Conservation (phyloP, 2,888 invertebrate genomes). For the Dryadula phaetusa region DNA sequence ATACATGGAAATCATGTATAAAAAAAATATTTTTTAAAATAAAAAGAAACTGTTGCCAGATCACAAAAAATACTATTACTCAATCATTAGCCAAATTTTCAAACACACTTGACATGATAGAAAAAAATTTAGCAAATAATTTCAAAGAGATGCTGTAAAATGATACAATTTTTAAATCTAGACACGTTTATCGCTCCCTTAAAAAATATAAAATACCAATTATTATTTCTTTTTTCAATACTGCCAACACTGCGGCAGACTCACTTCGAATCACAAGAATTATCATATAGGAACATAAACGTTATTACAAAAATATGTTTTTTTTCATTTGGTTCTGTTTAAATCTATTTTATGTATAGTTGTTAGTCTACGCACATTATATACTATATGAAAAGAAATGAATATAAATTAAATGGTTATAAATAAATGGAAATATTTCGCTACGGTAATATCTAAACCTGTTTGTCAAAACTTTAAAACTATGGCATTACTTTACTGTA, state of each 20-base stretch:
- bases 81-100: not conserved
- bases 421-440: slow-evolving; percentile 26
- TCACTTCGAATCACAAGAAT: slow-evolving; percentile 55
- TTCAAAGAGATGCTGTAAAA: not conserved
- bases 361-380: slow-evolving; percentile 42
- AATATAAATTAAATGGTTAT: slow-evolving; percentile 38
- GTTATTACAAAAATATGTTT: slow-evolving; percentile 68
- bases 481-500: not conserved
- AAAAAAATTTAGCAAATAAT: not conserved
- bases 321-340: slow-evolving; percentile 64
- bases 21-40: not conserved
- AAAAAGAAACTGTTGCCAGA: not conserved
- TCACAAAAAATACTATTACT: not conserved
- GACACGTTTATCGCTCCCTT: slow-evolving; percentile 25
- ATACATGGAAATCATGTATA: not conserved
- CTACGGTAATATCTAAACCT: slow-evolving; percentile 20
- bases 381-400: slow-evolving; percentile 35
- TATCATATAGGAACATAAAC: slow-evolving; percentile 70
- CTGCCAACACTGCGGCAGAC: slow-evolving; percentile 50
- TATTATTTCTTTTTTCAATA: slow-evolving; percentile 49
- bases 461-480: slow-evolving; percentile 24
- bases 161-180: not conserved
- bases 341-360: slow-evolving; percentile 46
- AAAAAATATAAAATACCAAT: slow-evolving; percentile 47
- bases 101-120: not conserved